Percentiles rank a stretch among this genome's conserved stretches.
phyloP scores from a whole-genome alignment of 2,113 vertebrate species.

The Gnathonemus longibarbis region DNA sequence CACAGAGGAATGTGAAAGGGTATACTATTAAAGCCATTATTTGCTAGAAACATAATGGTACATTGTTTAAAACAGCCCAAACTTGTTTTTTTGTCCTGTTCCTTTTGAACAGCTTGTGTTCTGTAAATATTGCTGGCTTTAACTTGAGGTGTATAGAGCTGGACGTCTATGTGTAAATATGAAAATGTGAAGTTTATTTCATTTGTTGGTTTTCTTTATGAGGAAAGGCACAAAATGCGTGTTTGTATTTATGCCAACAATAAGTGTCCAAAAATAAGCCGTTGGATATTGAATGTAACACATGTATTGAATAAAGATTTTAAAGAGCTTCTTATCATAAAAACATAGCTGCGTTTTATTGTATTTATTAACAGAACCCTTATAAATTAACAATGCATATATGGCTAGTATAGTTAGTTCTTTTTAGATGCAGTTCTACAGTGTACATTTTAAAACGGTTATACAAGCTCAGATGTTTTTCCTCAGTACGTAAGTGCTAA shows the following conservation, averaged over 20 bases:
- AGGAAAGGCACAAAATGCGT: constrained; percentile 65
- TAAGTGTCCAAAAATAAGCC: constrained; percentile 72
- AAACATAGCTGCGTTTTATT: constrained; percentile 16
- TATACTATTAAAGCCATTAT: constrained; percentile 10
- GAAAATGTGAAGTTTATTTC: constrained; percentile 64
- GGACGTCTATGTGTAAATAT: constrained; percentile 76
- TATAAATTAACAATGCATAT: not conserved
- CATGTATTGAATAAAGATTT: constrained; percentile 87
- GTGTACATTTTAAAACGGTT: not conserved
- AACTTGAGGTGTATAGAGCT: constrained; percentile 75
- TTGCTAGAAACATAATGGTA: constrained; percentile 30
- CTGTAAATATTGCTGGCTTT: constrained; percentile 71
- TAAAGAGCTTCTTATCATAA: constrained; percentile 80
- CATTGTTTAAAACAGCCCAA: constrained; percentile 59
- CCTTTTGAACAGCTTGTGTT: constrained; percentile 37
- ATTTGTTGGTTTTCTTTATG: constrained; percentile 63
- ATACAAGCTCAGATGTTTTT: not conserved
- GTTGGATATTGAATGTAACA: constrained; percentile 88
- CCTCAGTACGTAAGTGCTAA: not conserved
- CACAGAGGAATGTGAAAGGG: not conserved
- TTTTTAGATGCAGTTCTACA: not conserved
- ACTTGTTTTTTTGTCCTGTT: constrained; percentile 24
- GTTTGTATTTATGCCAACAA: constrained; percentile 78
- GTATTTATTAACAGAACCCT: not conserved
- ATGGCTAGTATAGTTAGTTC: not conserved